Conservation (phyloP, 1,140 invertebrate genomes). For the Diorhabda sublineata region DNA sequence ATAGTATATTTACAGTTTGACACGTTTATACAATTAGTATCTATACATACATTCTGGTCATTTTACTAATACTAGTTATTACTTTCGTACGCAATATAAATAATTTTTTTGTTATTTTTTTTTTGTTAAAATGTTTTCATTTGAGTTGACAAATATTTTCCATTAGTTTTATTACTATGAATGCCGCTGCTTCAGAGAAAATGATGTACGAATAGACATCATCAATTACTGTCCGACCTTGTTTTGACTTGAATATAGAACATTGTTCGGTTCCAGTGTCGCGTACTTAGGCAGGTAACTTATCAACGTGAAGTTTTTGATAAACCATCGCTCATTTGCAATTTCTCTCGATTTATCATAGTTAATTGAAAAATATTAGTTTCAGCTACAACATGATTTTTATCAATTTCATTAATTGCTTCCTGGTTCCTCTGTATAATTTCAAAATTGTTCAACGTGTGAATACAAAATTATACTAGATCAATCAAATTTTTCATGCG, state of each 20-base stretch:
- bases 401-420: no score
- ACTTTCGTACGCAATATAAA: neutral
- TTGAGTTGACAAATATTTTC: neutral
- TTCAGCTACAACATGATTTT: no score
- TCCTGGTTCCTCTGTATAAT: no score
- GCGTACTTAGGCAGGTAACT: no score
- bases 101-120: neutral
- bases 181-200: neutral
- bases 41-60: neutral
- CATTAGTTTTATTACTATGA: neutral
- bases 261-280: neutral
- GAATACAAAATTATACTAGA: no score
- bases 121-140: neutral
- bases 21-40: neutral
- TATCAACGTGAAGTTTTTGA: no score
- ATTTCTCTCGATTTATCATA: no score
- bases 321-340: no score
- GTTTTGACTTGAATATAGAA: neutral
- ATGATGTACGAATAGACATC: neutral
- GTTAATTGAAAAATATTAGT: no score
- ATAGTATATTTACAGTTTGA: neutral
- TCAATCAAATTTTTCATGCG: no score
- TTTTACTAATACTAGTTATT: neutral
- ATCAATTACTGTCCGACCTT: slow-evolving; percentile 1
- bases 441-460: no score